Base-by-base conservation (phyloP, 64 coral and sea anemone genomes). In the Stichodactyla mertensii region DNA sequence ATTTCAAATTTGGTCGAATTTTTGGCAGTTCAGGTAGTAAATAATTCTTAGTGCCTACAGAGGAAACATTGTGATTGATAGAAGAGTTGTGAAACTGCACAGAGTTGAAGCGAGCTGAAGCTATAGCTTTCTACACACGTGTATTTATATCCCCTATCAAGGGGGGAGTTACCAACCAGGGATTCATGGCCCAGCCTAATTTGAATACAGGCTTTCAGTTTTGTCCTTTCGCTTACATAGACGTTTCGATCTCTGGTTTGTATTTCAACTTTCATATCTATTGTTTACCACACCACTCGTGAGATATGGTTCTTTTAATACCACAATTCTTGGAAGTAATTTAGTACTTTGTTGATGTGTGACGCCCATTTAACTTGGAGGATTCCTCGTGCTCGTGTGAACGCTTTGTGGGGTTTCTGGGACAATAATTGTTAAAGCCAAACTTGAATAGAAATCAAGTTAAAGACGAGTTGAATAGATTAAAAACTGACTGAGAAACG, bases 231-330 rank as follows among this genome's bases (percentile, higher is more conserved):
- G 10, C 69, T 74, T 74, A 74, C 69, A 27, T 10, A 2, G 69
- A 74, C 69, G 78, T 81, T 81, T 81, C 78, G 78, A 81, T 19
- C 78, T 81, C 8, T 81, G 78, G 78, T 81, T 81, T 81, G 78
- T 81, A 81, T 81, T 81, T 81, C 78, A 81, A 81, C 51, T 81
- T 81, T 81, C 78, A 51, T 8, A 53, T 55, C 78, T 81, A 81
- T 81, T 81, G 78, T 81, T 28, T 81, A 54, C 1, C 36, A 55
- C 13, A 20, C 20, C 6, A 81, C 78, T 81, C 78, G 36, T 28
- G 78, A 81, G 36, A 81, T 20, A 18, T 52, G 24, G n/a, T 53
- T 81, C 78, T 81, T 81, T 74, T 74, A 27, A 74, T 74, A 31
- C 36, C 16, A 81, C 13, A 81, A 52, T 81, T 81, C 78, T 28